phyloP scores from a whole-genome alignment of 37 sponge, comb jelly and placozoan genomes.

The Halisarca cf. caerulea region DNA sequence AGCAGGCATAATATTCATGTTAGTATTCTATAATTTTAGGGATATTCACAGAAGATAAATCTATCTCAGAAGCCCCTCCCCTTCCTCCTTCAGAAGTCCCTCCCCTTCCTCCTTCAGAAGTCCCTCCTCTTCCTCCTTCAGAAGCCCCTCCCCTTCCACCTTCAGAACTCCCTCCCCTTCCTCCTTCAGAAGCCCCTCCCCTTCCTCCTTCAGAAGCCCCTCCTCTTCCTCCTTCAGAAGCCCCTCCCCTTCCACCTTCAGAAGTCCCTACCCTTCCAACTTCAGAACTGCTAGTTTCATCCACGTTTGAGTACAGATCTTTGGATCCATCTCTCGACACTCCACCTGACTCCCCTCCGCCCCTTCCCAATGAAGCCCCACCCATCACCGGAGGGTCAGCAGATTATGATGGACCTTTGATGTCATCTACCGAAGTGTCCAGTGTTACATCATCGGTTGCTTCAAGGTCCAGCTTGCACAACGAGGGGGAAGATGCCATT shows the following conservation, averaged over 20 bases:
- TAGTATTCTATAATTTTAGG: no score
- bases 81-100: neutral
- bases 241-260: neutral
- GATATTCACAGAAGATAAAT: no score
- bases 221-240: neutral
- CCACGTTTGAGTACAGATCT: no score
- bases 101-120: neutral
- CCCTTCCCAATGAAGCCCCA: neutral
- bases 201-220: conserved; percentile 2
- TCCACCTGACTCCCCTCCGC: neutral
- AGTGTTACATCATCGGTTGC: no score
- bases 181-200: neutral
- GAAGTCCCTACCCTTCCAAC: neutral
- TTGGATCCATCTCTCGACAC: no score
- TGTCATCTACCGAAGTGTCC: no score
- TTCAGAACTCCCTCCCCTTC: neutral
- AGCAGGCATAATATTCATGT: no score
- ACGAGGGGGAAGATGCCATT: no score
- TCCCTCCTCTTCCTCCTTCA: neutral
- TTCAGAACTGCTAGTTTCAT: no score
- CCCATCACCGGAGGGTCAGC: neutral
- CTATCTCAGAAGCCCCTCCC: neutral
- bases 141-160: neutral
- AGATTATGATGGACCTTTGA: no score
- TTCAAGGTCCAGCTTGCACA: no score